Percentiles rank a stretch among this genome's conserved stretches.
Conservation (phyloP, 2,888 invertebrate species). For the Drosophila subquinaria region DNA sequence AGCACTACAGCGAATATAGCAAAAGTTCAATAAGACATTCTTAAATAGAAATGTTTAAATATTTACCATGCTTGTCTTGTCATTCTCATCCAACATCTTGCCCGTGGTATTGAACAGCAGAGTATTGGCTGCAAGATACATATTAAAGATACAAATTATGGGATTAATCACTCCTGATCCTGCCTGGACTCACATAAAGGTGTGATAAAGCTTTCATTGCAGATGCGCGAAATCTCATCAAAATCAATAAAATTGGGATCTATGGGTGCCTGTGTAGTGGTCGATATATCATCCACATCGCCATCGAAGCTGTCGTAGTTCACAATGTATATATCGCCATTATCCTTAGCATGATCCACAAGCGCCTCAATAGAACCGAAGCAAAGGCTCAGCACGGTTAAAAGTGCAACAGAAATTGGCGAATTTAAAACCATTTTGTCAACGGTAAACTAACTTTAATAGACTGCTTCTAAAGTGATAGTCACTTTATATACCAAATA, state of each 20-base stretch:
- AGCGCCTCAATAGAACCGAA: constrained; percentile 17
- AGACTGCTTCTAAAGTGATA: background rate
- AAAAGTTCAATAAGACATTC: background rate
- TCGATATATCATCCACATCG: constrained; percentile 60
- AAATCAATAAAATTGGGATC: constrained; percentile 79
- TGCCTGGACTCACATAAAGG: constrained; percentile 85
- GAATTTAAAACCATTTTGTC: constrained; percentile 42
- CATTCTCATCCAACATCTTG: constrained; percentile 87
- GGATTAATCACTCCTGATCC: background rate
- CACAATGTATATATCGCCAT: constrained; percentile 79
- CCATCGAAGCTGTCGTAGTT: constrained; percentile 69
- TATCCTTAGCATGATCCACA: constrained; percentile 70
- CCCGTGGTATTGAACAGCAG: constrained; percentile 87
- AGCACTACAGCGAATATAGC: constrained; percentile 85
- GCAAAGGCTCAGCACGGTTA: constrained; percentile 28
- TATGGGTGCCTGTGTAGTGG: constrained; percentile 39
- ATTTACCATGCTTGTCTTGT: constrained; percentile 87
- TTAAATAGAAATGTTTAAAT: background rate
- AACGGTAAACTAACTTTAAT: constrained; percentile 20
- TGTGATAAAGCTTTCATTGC: constrained; percentile 87
- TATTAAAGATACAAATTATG: too few relatives aligned
- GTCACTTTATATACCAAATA: constrained; percentile 43
- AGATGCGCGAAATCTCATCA: constrained; percentile 85
- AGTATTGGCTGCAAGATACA: constrained; percentile 85
- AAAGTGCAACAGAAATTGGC: constrained; percentile 2